Evolutionary conservation across 2,888 invertebrate species (phyloP).

Genomic region (Microctonus brassicae): DNA sequence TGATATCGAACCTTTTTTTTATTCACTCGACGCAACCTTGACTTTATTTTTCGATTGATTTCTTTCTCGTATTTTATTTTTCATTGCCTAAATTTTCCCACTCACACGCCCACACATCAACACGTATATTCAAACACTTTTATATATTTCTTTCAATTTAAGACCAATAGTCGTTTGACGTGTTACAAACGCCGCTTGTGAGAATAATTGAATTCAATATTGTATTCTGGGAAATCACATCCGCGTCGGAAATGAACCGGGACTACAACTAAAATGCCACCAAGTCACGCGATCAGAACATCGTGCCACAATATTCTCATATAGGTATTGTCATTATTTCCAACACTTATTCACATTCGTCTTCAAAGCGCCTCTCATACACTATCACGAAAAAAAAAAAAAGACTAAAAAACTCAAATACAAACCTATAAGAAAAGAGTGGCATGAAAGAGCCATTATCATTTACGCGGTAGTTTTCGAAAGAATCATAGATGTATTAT

Average conservation of each 20-base stretch:
- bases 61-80: conserved; percentile 1
- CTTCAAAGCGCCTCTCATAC: not conserved
- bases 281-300: conserved; percentile 43
- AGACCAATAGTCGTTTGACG: not conserved
- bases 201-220: conserved; percentile 31
- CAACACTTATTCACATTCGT: conserved; percentile 13
- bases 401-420: not conserved
- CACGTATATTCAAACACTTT: too few species aligned
- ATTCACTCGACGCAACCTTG: conserved; percentile 3
- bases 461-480: too few species aligned
- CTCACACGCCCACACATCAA: not conserved
- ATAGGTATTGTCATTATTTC: conserved; percentile 18
- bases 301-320: conserved; percentile 27
- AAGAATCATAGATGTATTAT: too few species aligned
- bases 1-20: conserved; percentile 13
- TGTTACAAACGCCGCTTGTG: not conserved
- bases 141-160: not conserved
- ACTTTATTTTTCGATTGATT: conserved; percentile 15
- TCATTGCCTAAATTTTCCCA: not conserved
- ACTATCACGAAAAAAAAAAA: not conserved
- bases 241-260: conserved; percentile 31
- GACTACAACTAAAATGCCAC: conserved; percentile 34
- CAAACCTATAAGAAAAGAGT: not conserved
- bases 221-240: conserved; percentile 25
- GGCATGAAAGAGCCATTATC: too few species aligned